Base-by-base conservation (phyloP, 1,140 invertebrate genomes). In the Danaus plexippus region DNA sequence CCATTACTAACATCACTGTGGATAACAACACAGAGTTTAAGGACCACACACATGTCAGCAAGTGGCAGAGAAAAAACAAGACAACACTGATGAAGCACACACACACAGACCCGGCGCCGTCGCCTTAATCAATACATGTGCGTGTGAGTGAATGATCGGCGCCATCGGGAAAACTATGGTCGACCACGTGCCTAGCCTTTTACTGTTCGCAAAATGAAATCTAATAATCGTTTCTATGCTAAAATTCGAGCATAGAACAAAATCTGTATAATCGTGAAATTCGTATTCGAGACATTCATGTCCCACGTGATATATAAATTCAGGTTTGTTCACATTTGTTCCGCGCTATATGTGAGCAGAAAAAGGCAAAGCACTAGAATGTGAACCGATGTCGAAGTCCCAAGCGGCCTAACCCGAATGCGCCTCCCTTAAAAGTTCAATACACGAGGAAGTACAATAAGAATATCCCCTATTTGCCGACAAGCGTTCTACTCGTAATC, bases 111-210 rank as follows among this genome's bases (percentile, higher is more conserved):
- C 67, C 76, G 77, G 76, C 80, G 82, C 79, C 78, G 75, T 80
- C 78, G 80, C 82, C 69, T 77, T 84, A 87, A 88, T 88, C 86
- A 88, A 88, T 88, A 88, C 87, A 88, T 88, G 87, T 88, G 87
- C 85, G 85, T 87, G 85, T 88, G 86, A 87, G 82, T 87, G 82
- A 85, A 69, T 71, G 71, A 65, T 71, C 67, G 71, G 65, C 70
- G 66, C 71, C 63, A 66, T 72, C 67, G 73, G 72, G 52, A 66
- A 69, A 49, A 55, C 64, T 41, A 44, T 11, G 45, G 45, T 54
- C 46, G 59, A 53, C 47, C 11, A 61, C 43, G 69, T 74, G 73
- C 61, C 42, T 60, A 59, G 75, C 65, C 74, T 74, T 78, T 73
- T 71, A 69, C 75, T 80, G 67, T 70, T 66, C 65, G 57, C 57